A percentile compares a stretch with the other conserved stretches of the same genome.
These are phyloP conservation scores for Cheilosia urbana DNA, from an alignment of 2,888 invertebrate species.

Conservation along the genomic window DNA sequence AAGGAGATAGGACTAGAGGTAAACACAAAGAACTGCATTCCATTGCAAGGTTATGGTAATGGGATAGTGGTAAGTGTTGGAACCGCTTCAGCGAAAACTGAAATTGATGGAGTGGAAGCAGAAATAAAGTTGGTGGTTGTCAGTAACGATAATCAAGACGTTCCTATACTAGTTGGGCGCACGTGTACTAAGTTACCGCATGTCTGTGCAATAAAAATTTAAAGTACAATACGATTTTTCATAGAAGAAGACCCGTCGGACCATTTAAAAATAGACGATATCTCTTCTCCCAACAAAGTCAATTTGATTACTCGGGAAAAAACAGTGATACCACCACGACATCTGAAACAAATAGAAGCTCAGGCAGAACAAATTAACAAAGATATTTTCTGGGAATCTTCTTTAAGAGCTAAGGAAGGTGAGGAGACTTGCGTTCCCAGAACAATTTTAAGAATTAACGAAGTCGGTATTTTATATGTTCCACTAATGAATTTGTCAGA, in stretches of 20 bases:
- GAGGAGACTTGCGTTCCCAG: slow-evolving; percentile 43
- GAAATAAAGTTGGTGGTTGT: no score
- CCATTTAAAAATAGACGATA: no score
- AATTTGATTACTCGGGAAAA: no score
- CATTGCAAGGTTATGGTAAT: slow-evolving; percentile 19
- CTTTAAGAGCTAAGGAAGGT: slow-evolving; percentile 31
- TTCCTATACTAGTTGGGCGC: no score
- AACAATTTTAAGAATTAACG: slow-evolving; percentile 28
- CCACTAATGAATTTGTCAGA: slow-evolving; percentile 35
- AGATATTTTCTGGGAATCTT: slow-evolving; percentile 32
- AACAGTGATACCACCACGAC: slow-evolving; percentile 21
- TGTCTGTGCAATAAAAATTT: no score
- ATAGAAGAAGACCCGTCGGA: no score
- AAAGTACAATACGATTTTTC: no score
- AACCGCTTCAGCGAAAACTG: neutral
- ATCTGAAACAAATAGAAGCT: slow-evolving; percentile 23
- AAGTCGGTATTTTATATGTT: slow-evolving; percentile 28
- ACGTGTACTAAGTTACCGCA: no score
- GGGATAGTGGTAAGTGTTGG: neutral
- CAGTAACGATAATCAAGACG: no score
- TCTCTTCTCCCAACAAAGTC: no score
- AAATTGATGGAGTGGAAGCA: neutral
- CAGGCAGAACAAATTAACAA: slow-evolving; percentile 13
- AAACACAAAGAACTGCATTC: slow-evolving; percentile 10
- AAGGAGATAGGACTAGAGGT: neutral